These are phyloP conservation scores for Delichon dasypus DNA, from an alignment of 2,797 vertebrate genomes.

Conservation along the genomic window DNA sequence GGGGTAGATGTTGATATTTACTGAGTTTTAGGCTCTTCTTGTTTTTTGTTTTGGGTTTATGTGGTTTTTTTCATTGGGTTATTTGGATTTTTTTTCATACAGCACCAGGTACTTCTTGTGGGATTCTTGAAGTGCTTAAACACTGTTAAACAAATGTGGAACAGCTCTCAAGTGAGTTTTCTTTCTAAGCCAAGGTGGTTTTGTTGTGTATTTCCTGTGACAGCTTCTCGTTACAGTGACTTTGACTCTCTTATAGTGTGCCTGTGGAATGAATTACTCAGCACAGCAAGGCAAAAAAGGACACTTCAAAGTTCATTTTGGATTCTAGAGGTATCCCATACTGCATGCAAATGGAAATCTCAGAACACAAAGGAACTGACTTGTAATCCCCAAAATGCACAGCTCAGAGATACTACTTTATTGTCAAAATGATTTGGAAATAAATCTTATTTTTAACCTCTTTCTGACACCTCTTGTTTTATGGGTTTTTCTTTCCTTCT, in stretches of 20 bases:
- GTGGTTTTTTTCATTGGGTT: not conserved
- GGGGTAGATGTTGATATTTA: not conserved
- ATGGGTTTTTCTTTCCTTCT: not conserved
- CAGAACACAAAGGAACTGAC: not conserved
- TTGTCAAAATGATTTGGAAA: conserved; percentile 55
- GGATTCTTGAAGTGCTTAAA: not conserved
- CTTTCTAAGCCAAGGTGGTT: conserved; percentile 10
- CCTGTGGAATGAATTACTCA: conserved; percentile 7
- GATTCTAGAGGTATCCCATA: not conserved
- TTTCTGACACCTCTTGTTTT: conserved; percentile 24
- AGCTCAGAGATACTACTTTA: conserved; percentile 27
- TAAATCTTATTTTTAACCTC: conserved; percentile 63
- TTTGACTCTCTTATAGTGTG: not conserved
- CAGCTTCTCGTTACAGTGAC: not conserved
- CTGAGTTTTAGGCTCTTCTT: not conserved
- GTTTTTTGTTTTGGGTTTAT: not conserved
- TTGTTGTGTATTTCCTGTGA: not conserved
- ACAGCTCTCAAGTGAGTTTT: not conserved
- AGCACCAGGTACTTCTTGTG: not conserved
- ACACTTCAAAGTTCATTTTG: not conserved
- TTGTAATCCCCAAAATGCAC: not conserved
- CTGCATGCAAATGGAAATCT: not conserved
- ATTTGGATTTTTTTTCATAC: not conserved
- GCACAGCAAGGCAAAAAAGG: conserved; percentile 19
- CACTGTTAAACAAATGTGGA: not conserved